Conservation (phyloP, 2,113 vertebrate species). For the Danionella cerebrum region DNA sequence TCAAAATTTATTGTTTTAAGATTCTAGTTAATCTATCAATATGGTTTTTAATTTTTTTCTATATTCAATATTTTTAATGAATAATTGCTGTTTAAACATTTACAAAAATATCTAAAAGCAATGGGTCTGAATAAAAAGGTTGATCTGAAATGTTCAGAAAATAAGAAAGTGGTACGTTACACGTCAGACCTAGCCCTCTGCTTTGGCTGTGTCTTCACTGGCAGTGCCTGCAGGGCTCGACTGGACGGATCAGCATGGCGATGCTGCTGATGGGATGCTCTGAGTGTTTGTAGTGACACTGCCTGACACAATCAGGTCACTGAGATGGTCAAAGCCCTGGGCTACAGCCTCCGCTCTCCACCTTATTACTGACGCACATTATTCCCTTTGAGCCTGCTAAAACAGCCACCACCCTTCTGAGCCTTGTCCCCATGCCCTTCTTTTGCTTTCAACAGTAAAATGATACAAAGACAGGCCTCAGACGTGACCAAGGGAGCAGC, state of each 20-base stretch:
- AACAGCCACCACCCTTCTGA: conserved; percentile 58
- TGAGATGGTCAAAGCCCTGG: conserved; percentile 74
- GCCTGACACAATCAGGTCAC: conserved; percentile 85
- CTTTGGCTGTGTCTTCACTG: conserved; percentile 63
- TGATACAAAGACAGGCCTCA: conserved; percentile 49
- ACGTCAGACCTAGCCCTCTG: conserved; percentile 68
- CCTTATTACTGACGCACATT: conserved; percentile 76
- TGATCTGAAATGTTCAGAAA: too few species aligned
- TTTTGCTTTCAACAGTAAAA: conserved; percentile 44
- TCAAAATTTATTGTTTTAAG: too few species aligned
- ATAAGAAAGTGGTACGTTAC: conserved; percentile 3
- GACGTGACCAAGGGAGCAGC: conserved; percentile 45
- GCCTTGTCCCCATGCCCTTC: conserved; percentile 25
- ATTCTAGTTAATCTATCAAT: too few species aligned
- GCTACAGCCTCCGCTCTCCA: conserved; percentile 70
- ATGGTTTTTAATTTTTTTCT: too few species aligned
- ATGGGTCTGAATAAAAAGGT: too few species aligned
- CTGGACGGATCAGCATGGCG: conserved; percentile 66
- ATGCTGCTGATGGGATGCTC: conserved; percentile 73
- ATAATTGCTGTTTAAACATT: too few species aligned
- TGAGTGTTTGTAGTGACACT: conserved; percentile 78
- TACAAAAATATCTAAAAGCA: too few species aligned
- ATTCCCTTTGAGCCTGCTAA: conserved; percentile 70
- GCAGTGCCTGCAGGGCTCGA: conserved; percentile 64
- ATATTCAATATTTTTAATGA: too few species aligned